Percentiles rank a stretch among this genome's conserved stretches.
phyloP scores from a whole-genome alignment of 2,797 vertebrate genomes.

The Selene dorsalis region DNA sequence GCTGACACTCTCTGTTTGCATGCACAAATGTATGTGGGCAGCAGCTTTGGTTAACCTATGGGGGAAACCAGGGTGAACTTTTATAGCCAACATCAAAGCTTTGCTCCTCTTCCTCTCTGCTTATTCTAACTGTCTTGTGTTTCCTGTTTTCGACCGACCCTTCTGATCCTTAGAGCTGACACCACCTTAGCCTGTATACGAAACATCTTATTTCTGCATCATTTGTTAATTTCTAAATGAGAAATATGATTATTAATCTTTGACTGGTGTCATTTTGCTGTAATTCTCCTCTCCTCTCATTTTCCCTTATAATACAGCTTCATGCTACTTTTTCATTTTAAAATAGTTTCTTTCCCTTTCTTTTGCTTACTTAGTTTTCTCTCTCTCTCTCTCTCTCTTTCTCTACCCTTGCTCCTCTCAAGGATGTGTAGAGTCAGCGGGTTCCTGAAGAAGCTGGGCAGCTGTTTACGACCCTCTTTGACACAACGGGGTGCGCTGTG shows the following conservation, averaged over 20 bases:
- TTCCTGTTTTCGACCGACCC: constrained; percentile 50
- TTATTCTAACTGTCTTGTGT: constrained; percentile 27
- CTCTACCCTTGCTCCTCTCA: constrained; percentile 23
- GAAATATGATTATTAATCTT: constrained; percentile 1
- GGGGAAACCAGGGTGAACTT: constrained; percentile 46
- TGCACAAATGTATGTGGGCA: background rate
- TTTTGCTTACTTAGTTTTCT: constrained; percentile 40
- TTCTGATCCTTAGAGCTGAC: constrained; percentile 24
- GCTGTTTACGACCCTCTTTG: constrained; percentile 80
- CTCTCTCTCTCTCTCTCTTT: constrained; percentile 41
- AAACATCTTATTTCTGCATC: constrained; percentile 9
- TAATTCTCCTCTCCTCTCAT: constrained; percentile 3
- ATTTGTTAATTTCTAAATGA: background rate
- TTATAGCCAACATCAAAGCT: constrained; percentile 77
- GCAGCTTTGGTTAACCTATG: constrained; percentile 20
- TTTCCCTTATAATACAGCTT: constrained; percentile 21
- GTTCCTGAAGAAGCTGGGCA: constrained; percentile 72
- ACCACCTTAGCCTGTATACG: background rate
- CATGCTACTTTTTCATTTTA: background rate
- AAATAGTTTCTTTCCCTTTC: constrained; percentile 4
- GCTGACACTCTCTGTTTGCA: background rate
- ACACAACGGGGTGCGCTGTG: constrained; percentile 71
- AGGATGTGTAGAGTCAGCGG: constrained; percentile 80
- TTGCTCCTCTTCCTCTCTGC: constrained; percentile 46
- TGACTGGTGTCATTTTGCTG: background rate